Evolutionary conservation across 2,888 invertebrate genomes (phyloP), one percentile per base, ranked within the genome.

Genomic region (Masnerella sp.): DNA sequence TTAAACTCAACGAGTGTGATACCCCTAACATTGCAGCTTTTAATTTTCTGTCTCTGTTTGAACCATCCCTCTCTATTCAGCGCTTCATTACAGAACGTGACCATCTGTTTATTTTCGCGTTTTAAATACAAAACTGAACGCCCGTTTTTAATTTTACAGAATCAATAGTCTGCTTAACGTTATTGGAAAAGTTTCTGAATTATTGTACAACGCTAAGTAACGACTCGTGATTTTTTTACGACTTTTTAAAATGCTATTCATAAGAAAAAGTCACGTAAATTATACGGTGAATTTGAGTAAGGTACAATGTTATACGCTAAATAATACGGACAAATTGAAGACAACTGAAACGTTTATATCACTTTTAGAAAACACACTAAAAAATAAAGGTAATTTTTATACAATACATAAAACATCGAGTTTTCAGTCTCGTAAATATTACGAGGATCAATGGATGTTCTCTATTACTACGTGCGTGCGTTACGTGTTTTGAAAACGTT

Each of bases 121-220:
- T 56, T 42, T 56, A 56, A 56, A 56, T 32, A 47, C 30, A 56
- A 38, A 28, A 40, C 5, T 14, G 36, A 22, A n/a, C 17, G 17
- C 9, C 15, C 9, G 28, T 40, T 40, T 52, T 40, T 28, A 15
- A 54, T 54, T 40, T 40, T 11, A n/a, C 11, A 54, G 40, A 54
- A 40, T 54, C 54, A 54, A 40, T 54, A 28, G 30, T 12, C 7
- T 9, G 20, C 17, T 28, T 18, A 12, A 28, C 18, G 28, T 40
- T 40, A 54, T 54, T 40, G 38, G 54, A 54, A 54, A 40, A 40
- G 40, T 54, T 40, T 30, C 4, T 4, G 38, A 25, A 38, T 38
- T 52, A 52, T 18, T 32, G 47, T 11, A 32, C 18, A 32, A 32
- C n/a, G n/a, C 17, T n/a, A 17, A 32, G n/a, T 32, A 30, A 32